Evolutionary conservation across 1,140 invertebrate species (phyloP).

Genomic region (Drosophila malerkotliana): DNA sequence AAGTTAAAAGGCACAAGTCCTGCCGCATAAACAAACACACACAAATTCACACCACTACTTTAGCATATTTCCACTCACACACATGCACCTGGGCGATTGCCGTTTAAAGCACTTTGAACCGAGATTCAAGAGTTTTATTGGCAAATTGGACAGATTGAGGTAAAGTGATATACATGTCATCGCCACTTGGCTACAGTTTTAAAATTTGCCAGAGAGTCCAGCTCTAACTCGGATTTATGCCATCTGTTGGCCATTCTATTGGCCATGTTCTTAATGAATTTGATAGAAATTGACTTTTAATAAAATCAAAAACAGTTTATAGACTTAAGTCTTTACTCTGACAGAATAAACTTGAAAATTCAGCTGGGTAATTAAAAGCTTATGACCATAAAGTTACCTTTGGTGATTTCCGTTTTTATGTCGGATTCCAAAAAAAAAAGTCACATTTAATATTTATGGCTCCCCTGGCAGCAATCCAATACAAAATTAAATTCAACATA

Average conservation of each 20-base stretch:
- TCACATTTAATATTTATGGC: slow-evolving; percentile 14
- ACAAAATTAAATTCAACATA: slow-evolving; percentile 38
- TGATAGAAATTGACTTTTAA: not conserved
- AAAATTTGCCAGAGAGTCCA: not conserved
- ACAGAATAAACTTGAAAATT: not conserved
- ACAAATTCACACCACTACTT: slow-evolving; percentile 24
- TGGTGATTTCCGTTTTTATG: not conserved
- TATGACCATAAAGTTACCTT: slow-evolving; percentile 2
- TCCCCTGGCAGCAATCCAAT: slow-evolving; percentile 37
- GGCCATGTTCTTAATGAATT: not conserved
- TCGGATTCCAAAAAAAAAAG: not conserved
- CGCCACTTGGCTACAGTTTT: slow-evolving; percentile 20
- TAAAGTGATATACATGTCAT: slow-evolving; percentile 76
- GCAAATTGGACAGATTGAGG: slow-evolving; percentile 79
- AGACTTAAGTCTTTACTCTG: not conserved
- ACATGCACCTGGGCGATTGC: slow-evolving; percentile 48
- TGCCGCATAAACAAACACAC: slow-evolving; percentile 41
- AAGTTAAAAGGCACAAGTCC: slow-evolving; percentile 70
- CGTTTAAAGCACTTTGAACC: slow-evolving; percentile 64
- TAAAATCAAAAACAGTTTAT: not conserved
- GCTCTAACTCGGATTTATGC: no score
- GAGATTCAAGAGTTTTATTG: slow-evolving; percentile 74
- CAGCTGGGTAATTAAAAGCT: not conserved
- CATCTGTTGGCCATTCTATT: not conserved
- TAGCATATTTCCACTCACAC: not conserved